Evolutionary conservation across 2,113 vertebrate species (phyloP).

Genomic region (Tenrec ecaudatus): DNA sequence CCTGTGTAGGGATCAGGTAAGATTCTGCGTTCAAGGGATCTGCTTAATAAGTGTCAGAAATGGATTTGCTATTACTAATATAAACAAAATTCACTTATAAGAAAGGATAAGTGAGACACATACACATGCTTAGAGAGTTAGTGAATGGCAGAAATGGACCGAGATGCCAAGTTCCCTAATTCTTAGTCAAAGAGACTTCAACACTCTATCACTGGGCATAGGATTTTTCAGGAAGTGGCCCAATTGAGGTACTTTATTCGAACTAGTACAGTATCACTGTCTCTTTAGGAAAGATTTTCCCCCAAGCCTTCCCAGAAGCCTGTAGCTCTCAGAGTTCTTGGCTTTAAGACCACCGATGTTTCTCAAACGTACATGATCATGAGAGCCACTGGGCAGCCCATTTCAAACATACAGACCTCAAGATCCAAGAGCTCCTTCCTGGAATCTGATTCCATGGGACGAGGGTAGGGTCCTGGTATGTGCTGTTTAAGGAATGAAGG

Average conservation of each 20-base stretch:
- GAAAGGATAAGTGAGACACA: neutral
- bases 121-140: neutral
- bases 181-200: neutral
- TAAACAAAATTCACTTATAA: neutral
- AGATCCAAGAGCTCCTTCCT: too few species aligned
- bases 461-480: too few species aligned
- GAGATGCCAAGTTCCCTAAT: neutral
- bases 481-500: too few species aligned
- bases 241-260: conserved; percentile 9
- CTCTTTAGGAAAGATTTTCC: conserved; percentile 22
- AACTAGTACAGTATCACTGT: neutral
- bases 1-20: neutral
- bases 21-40: neutral
- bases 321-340: neutral
- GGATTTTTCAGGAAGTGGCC: neutral
- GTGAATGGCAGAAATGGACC: neutral
- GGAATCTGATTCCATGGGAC: too few species aligned
- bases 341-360: neutral
- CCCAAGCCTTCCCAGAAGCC: too few species aligned
- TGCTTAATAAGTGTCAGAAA: neutral
- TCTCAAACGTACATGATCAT: too few species aligned
- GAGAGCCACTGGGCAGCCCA: too few species aligned
- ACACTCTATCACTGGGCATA: neutral
- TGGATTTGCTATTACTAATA: neutral
- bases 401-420: too few species aligned